These are phyloP conservation scores for Gallinago jamesoni DNA, from an alignment of 2,113 vertebrate genomes.

Conservation along the genomic window DNA sequence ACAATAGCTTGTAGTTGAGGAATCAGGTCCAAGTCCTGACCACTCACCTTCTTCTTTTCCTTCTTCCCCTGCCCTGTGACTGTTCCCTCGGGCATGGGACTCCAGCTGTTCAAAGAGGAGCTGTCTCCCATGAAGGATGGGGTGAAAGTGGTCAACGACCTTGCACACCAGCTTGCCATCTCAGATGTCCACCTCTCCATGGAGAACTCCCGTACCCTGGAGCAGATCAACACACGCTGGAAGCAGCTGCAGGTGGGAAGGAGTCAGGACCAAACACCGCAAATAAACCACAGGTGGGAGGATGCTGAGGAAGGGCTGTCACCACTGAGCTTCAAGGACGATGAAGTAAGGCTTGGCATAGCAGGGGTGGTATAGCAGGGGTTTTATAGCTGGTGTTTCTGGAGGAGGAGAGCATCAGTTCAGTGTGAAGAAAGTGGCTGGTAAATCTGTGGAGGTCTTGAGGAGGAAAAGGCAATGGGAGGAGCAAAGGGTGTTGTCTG, in stretches of 20 bases:
- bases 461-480: not conserved
- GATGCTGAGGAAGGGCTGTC: not conserved
- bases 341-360: not conserved
- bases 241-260: slow-evolving; percentile 92
- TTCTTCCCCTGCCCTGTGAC: not conserved
- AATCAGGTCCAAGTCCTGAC: not conserved
- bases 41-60: not conserved
- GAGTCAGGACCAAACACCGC: not conserved
- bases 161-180: slow-evolving; percentile 95
- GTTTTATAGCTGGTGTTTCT: not conserved
- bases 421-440: not conserved
- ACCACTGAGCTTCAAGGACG: not conserved
- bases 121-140: slow-evolving; percentile 91
- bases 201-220: slow-evolving; percentile 90
- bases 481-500: not conserved
- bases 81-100: not conserved
- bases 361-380: not conserved
- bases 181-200: slow-evolving; percentile 95
- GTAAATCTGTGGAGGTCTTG: not conserved
- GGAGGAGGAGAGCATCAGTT: not conserved
- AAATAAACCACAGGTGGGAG: not conserved
- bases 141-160: slow-evolving; percentile 92
- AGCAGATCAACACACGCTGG: slow-evolving; percentile 94
- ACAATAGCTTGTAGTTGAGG: not conserved
- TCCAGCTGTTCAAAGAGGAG: slow-evolving; percentile 94